Percentiles rank a stretch among this genome's conserved stretches.
Conservation (phyloP, 2,797 vertebrate species). For the Eurystomus glaucurus region DNA sequence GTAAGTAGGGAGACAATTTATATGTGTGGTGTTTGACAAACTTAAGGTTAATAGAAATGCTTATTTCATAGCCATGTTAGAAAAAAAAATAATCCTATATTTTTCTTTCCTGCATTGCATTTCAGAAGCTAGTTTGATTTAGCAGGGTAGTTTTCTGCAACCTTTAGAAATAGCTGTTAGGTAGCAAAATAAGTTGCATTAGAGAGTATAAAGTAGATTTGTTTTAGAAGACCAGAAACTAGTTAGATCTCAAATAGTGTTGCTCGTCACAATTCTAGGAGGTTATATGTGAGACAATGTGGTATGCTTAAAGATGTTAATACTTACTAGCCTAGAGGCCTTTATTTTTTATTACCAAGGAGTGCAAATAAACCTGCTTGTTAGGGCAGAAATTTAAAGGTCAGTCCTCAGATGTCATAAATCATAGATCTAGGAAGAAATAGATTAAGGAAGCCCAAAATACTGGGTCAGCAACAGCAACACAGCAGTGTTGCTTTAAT, state of each 20-base stretch:
- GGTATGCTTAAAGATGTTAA: slow-evolving; percentile 35
- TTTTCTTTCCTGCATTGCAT: not conserved
- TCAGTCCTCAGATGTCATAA: slow-evolving; percentile 50
- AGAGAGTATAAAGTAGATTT: slow-evolving; percentile 6
- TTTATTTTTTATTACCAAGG: slow-evolving; percentile 49
- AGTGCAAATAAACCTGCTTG: slow-evolving; percentile 62
- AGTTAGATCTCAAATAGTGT: not conserved
- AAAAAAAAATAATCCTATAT: not conserved
- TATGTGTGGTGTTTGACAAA: not conserved
- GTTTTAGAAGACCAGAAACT: slow-evolving; percentile 6
- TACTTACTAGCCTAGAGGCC: slow-evolving; percentile 12
- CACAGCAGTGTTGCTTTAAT: slow-evolving; percentile 33
- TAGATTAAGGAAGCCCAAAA: slow-evolving; percentile 48
- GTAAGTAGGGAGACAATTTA: not conserved
- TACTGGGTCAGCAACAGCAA: slow-evolving; percentile 35
- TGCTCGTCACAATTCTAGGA: slow-evolving; percentile 19
- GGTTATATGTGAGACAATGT: not conserved
- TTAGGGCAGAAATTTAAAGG: slow-evolving; percentile 66
- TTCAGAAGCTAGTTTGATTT: slow-evolving; percentile 2
- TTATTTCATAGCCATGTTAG: not conserved
- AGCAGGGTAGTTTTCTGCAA: not conserved
- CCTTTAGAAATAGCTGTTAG: slow-evolving; percentile 19
- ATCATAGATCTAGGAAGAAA: slow-evolving; percentile 58
- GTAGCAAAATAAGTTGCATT: not conserved
- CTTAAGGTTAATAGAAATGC: not conserved